Base-by-base conservation (phyloP, 1,140 invertebrate species). In the Daktulosphaira vitifoliae region DNA sequence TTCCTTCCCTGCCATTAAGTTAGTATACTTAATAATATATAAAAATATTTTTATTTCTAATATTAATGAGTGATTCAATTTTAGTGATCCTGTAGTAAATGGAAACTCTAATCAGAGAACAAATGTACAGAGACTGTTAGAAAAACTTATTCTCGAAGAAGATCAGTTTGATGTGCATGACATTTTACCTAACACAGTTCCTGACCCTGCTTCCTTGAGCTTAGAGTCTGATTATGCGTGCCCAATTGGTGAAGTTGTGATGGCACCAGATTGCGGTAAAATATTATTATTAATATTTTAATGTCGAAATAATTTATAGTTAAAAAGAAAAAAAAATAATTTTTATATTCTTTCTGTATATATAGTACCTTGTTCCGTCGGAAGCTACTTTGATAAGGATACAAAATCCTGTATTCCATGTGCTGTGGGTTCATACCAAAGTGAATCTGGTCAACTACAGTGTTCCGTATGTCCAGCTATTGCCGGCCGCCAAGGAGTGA, bases 121-220 rank as follows among this genome's bases (percentile, higher is more conserved):
- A 11, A 87, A 81, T 6, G 89, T 96, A 2, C 85, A 92, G 72
- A 77, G 81, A 62, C 76, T 96, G 26, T 77, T 95, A 54, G 87
- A 95, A 75, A 87, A 86, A 74, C 77, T 94, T 0, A 92, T 96
- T 67, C 79, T 94, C 8, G 90, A 95, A 78, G 87, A 92, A 74
- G 89, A 90, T 77, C 89, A 92, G 75, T 92, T 95, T 73, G 90
- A 93, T 71, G 91, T 96, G 2, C 82, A 89, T 69, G 90, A 92
- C 68, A 93, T 95, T 70, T 75, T 97, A 38, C 93, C 94, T 9
- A 96, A 96, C 71, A 96, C 93, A 0, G 84, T 91, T 1, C 90
- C 92, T 0, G 94, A 96, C 76, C 88, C 94, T 52, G 87, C 89
- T 3, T 94, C 91, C 16, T 76, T 97, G 37, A 74, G 82, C 39